A percentile compares a stretch with the other conserved stretches of the same genome.
Conservation (phyloP, 2,113 vertebrate species). For the Todiramphus saurophagus region DNA sequence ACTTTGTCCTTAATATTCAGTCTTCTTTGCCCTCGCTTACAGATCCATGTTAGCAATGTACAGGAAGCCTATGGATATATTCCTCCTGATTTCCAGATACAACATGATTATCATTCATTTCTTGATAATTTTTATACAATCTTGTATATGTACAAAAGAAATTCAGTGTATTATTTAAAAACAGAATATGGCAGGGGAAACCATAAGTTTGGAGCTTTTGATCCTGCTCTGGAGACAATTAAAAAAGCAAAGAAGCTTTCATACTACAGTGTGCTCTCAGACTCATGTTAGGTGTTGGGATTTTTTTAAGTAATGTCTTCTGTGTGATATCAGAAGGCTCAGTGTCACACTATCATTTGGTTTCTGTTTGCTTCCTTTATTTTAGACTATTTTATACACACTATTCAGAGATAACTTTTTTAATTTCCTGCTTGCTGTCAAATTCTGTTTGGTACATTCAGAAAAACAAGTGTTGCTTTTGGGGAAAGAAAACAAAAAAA, state of each 20-base stretch:
- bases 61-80: background rate
- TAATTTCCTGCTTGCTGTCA: slow-evolving; percentile 57
- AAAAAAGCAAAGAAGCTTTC: background rate
- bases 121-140: background rate
- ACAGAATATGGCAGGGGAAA: background rate
- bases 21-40: background rate
- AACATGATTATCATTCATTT: background rate
- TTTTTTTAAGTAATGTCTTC: background rate
- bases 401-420: slow-evolving; percentile 27
- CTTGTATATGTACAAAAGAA: background rate
- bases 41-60: background rate
- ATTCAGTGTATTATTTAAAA: background rate
- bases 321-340: background rate
- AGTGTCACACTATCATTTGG: background rate
- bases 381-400: slow-evolving; percentile 14
- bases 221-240: background rate
- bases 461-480: background rate
- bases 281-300: background rate
- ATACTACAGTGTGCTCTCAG: background rate
- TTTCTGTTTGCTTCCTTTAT: background rate
- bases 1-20: background rate
- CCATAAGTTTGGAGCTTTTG: background rate
- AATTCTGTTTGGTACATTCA: background rate
- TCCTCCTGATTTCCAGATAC: background rate
- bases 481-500: background rate